A percentile compares a stretch with the other conserved stretches of the same genome.
These are phyloP conservation scores for Chelonoidis abingdonii DNA, from an alignment of 2,113 vertebrate genomes.

Conservation along the genomic window DNA sequence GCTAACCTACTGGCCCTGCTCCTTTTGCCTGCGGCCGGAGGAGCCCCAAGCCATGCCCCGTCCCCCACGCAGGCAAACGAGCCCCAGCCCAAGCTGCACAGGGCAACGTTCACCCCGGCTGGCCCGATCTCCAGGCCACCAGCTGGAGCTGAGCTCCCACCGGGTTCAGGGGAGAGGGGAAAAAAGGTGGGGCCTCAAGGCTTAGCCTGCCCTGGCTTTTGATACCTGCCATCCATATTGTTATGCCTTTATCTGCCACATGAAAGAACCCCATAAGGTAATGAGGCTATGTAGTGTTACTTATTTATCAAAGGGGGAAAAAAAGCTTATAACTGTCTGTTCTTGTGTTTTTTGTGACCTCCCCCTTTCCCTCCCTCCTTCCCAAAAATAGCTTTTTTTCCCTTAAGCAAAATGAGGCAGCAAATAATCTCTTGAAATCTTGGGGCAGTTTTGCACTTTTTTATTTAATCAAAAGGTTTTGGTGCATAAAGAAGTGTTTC, in stretches of 20 bases:
- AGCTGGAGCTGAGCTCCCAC: too few relatives aligned
- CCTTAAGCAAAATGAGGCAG: background rate
- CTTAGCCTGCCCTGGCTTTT: too few relatives aligned
- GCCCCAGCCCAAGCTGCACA: too few relatives aligned
- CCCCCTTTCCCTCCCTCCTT: background rate
- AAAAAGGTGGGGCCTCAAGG: too few relatives aligned
- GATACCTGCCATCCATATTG: background rate
- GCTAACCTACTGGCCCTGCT: too few relatives aligned
- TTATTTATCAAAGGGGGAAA: background rate
- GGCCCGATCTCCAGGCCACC: too few relatives aligned
- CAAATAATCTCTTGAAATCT: background rate
- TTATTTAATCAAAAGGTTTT: background rate
- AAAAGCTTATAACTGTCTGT: background rate
- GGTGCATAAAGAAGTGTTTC: background rate
- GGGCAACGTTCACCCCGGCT: too few relatives aligned
- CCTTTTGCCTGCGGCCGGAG: too few relatives aligned
- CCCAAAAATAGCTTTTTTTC: background rate
- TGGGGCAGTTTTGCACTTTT: background rate
- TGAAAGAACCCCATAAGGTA: background rate
- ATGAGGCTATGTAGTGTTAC: background rate
- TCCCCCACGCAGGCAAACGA: too few relatives aligned
- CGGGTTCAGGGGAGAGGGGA: too few relatives aligned
- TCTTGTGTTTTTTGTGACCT: accelerated
- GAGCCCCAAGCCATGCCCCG: too few relatives aligned
- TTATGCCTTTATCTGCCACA: background rate